Percentiles rank a stretch among this genome's conserved stretches.
Evolutionary conservation across 2,888 invertebrate species (phyloP).

Genomic region (Galerucella calmariensis): DNA sequence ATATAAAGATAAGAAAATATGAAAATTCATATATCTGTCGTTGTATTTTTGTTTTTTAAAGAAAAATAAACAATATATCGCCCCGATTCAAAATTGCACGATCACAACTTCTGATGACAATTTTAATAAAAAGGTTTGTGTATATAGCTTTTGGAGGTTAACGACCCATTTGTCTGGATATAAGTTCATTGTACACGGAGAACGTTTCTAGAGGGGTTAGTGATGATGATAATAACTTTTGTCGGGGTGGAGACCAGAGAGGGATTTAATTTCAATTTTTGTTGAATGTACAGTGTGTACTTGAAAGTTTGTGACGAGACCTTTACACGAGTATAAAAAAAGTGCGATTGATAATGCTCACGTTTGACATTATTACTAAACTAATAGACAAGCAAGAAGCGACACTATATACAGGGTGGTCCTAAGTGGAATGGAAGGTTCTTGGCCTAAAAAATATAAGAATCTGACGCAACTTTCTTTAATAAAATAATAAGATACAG

Average conservation of each 20-base stretch:
- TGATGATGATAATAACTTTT: constrained; percentile 11
- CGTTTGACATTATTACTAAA: too few species aligned
- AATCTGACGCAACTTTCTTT: too few species aligned
- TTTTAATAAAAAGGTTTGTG: constrained; percentile 8
- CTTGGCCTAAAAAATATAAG: too few species aligned
- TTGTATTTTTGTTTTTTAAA: background rate
- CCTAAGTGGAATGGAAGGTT: too few species aligned
- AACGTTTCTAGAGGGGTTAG: constrained; percentile 5
- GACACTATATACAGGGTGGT: too few species aligned
- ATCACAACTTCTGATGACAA: constrained; percentile 8
- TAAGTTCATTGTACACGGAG: constrained; percentile 29
- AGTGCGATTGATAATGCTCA: too few species aligned
- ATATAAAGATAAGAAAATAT: background rate
- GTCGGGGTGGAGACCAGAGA: background rate
- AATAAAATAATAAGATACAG: too few species aligned
- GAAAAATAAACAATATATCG: background rate
- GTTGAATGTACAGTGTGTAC: background rate
- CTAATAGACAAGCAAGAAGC: too few species aligned
- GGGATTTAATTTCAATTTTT: background rate
- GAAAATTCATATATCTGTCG: background rate
- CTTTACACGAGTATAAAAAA: too few species aligned
- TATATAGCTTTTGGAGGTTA: constrained; percentile 19
- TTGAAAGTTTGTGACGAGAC: background rate
- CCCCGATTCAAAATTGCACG: background rate
- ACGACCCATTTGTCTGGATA: constrained; percentile 31